Conservation (phyloP, 1,140 invertebrate species). For the Drosophila melanogaster region Release_6_plus_ISO1_MT NT_033779.5:3636001-3636500, state of each 20-base stretch:
- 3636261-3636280: slow-evolving; percentile 5
- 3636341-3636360: slow-evolving; percentile 1
- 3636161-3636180: slow-evolving; percentile 48
- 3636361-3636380: slow-evolving; percentile 25
- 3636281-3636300: slow-evolving; percentile 37
- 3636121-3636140: slow-evolving; percentile 6
- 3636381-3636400: slow-evolving; percentile 20
- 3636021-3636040: slow-evolving; percentile 71
- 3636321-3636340: background rate
- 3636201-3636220: slow-evolving; percentile 37
- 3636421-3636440: slow-evolving; percentile 27
- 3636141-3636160: slow-evolving; percentile 61
- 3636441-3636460: slow-evolving; percentile 30
- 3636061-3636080: slow-evolving; percentile 14
- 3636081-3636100: slow-evolving; percentile 27
- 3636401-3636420: slow-evolving; percentile 4
- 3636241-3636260: slow-evolving; percentile 31
- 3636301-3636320: background rate
- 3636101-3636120: slow-evolving; percentile 51
- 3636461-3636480: slow-evolving; percentile 36
- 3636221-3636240: slow-evolving; percentile 38
- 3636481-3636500: slow-evolving; percentile 2
- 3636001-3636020: slow-evolving; percentile 75
- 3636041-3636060: slow-evolving; percentile 39
- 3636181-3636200: slow-evolving; percentile 41